Conservation (phyloP, 2,888 invertebrate genomes). For the Elmis aenea region DNA sequence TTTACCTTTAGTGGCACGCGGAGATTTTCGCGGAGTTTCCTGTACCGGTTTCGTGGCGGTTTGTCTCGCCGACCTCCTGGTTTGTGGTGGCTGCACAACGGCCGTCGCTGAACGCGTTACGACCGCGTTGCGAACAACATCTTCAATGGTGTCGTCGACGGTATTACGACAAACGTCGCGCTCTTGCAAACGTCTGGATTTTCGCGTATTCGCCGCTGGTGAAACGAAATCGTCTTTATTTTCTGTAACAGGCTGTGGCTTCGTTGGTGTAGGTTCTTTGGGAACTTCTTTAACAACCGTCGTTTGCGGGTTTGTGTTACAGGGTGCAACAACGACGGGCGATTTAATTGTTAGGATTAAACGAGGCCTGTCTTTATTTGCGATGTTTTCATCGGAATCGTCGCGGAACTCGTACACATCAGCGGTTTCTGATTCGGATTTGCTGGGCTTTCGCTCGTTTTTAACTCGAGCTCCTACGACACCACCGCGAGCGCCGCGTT, state of each 20-base stretch:
- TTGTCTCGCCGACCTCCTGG: constrained; percentile 56
- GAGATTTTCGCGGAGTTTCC: constrained; percentile 54
- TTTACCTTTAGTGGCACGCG: constrained; percentile 57
- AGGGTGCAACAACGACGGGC: constrained; percentile 49
- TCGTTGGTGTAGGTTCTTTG: constrained; percentile 26
- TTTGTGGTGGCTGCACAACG: constrained; percentile 43
- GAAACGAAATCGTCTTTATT: constrained; percentile 57
- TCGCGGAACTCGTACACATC: constrained; percentile 90
- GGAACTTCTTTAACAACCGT: constrained; percentile 46
- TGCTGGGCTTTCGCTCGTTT: constrained; percentile 52
- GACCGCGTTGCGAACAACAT: constrained; percentile 68
- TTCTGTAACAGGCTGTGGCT: constrained; percentile 14
- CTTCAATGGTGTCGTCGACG: constrained; percentile 85
- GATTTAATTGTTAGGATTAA: constrained; percentile 79
- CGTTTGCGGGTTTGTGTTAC: constrained; percentile 23
- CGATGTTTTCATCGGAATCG: constrained; percentile 74
- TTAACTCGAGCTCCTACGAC: constrained; percentile 52
- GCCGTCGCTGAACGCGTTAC: constrained; percentile 43
- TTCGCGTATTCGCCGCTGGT: constrained; percentile 66
- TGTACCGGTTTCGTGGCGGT: constrained; percentile 36
- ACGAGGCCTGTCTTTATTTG: constrained; percentile 64
- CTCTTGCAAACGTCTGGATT: constrained; percentile 75
- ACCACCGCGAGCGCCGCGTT: constrained; percentile 47
- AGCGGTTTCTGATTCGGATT: constrained; percentile 56
- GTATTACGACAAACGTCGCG: constrained; percentile 70